These are phyloP conservation scores for Pangasius djambal DNA, from an alignment of 2,797 vertebrate species.

Conservation along the genomic window DNA sequence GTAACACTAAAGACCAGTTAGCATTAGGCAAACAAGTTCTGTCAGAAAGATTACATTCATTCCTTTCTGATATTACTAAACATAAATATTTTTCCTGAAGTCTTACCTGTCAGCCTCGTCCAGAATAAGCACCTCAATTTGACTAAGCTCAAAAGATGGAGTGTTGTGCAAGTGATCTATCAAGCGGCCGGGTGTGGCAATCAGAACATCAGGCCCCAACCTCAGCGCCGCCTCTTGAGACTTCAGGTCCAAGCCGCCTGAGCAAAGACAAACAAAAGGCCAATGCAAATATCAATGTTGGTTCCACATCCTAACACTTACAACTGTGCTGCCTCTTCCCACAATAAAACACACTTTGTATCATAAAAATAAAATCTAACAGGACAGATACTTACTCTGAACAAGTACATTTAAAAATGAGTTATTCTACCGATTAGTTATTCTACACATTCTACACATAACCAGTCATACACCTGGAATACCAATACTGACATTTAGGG, in stretches of 20 bases:
- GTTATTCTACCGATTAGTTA: not conserved
- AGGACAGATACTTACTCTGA: not conserved
- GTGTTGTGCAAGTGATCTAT: conserved; percentile 98
- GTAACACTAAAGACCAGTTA: not conserved
- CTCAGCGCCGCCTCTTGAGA: conserved; percentile 91
- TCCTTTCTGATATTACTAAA: not conserved
- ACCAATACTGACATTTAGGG: not conserved
- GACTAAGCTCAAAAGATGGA: conserved; percentile 89
- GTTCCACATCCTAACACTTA: not conserved
- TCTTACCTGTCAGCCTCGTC: conserved; percentile 93
- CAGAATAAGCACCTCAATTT: conserved; percentile 93
- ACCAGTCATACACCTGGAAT: not conserved
- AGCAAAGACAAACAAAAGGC: not conserved
- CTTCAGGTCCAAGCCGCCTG: conserved; percentile 93
- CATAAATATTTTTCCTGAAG: not conserved
- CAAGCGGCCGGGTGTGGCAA: conserved; percentile 93
- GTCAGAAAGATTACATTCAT: not conserved
- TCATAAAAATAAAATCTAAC: not conserved
- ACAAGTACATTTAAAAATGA: not conserved
- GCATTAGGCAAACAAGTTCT: not conserved
- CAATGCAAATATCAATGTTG: not conserved
- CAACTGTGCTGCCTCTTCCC: not conserved
- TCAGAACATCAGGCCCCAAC: conserved; percentile 88
- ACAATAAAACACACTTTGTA: not conserved
- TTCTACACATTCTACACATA: not conserved